Base-by-base conservation (phyloP, 2,888 invertebrate species). In the Pterostichus madidus region DNA sequence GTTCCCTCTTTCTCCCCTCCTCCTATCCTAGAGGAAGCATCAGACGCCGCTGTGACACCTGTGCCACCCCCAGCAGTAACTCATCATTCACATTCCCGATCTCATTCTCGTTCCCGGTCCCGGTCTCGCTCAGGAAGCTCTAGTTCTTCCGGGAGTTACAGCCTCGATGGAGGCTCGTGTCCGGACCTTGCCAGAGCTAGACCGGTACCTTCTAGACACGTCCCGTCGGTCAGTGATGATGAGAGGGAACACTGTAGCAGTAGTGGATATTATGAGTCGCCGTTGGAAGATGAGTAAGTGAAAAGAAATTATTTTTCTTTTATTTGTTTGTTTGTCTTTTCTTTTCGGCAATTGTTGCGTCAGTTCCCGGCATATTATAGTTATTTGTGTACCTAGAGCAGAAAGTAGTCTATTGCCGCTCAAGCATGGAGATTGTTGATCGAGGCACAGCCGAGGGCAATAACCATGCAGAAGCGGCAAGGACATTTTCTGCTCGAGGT, bases 241-340 rank as follows among this genome's bases (percentile, higher is more conserved):
- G 94, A 94, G 88, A 91, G 93, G 87, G 94, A 94, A 89, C 93
- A 84, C 83, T 93, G 94, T 84, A 94, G 94, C 44, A 94, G 94
- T 5, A 94, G 95, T 2, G 95, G 95, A 0, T 94, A 95, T 88
- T 94, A 94, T 87, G 95, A 95, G 89, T 94, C 94, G 88, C 94
- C 94, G 11, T 92, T 93, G 56, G 95, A 95, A 84, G 94, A 95
- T 86, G 93, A 93, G 85, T 93, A 88, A 85, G 89, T 32, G 5
- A 68, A 17, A 13, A 52, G 2, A 24, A 24, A 2, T 24, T 24
- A 24, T 24, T 24, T 24, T 24, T n/a, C n/a, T n/a, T n/a, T n/a
- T n/a, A n/a, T n/a, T n/a, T n/a, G n/a, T n/a, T n/a, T n/a, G 24
- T 24, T 24, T 24, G 2, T 24, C 24, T 2, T 24, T 2, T 24